phyloP scores from a whole-genome alignment of 1,140 invertebrate genomes.

The Magallana ariakensis region DNA sequence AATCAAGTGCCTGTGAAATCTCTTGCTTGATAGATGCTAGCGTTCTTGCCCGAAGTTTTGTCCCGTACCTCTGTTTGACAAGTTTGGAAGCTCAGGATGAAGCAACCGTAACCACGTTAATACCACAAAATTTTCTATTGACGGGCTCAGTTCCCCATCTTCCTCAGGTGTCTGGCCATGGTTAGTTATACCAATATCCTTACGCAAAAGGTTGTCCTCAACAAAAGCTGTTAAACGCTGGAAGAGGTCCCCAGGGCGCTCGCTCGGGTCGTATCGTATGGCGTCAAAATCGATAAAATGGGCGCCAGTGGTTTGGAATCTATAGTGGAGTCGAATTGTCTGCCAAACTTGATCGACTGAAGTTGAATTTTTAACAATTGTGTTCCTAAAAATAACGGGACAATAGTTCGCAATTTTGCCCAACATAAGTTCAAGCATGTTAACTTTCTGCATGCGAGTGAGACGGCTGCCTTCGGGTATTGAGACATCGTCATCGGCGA shows the following conservation, averaged over 20 bases:
- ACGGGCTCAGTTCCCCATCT: slow-evolving; percentile 53
- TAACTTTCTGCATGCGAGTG: slow-evolving; percentile 53
- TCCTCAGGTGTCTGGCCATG: slow-evolving; percentile 33
- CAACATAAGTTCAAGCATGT: slow-evolving; percentile 51
- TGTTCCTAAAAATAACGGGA: slow-evolving; percentile 51
- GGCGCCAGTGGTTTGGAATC: slow-evolving; percentile 50
- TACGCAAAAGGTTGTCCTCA: slow-evolving; percentile 55
- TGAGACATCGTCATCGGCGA: slow-evolving; percentile 33
- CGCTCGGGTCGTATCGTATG: slow-evolving; percentile 52
- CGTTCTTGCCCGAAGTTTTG: slow-evolving; percentile 50
- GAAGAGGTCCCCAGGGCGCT: slow-evolving; percentile 58
- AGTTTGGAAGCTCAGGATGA: slow-evolving; percentile 52
- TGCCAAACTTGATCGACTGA: slow-evolving; percentile 57
- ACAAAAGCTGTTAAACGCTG: slow-evolving; percentile 57
- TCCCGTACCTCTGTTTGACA: slow-evolving; percentile 58
- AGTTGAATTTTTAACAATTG: slow-evolving; percentile 53
- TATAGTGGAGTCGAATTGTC: slow-evolving; percentile 51
- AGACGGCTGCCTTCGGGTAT: not conserved
- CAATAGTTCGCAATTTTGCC: slow-evolving; percentile 60
- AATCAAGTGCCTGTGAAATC: slow-evolving; percentile 53
- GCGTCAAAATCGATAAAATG: slow-evolving; percentile 59
- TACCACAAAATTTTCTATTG: slow-evolving; percentile 55
- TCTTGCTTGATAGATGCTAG: slow-evolving; percentile 62
- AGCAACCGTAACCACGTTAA: slow-evolving; percentile 58
- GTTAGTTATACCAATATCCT: slow-evolving; percentile 44